Evolutionary conservation across 2,797 vertebrate genomes (phyloP).

Genomic region (Paramormyrops hopkinsi): DNA sequence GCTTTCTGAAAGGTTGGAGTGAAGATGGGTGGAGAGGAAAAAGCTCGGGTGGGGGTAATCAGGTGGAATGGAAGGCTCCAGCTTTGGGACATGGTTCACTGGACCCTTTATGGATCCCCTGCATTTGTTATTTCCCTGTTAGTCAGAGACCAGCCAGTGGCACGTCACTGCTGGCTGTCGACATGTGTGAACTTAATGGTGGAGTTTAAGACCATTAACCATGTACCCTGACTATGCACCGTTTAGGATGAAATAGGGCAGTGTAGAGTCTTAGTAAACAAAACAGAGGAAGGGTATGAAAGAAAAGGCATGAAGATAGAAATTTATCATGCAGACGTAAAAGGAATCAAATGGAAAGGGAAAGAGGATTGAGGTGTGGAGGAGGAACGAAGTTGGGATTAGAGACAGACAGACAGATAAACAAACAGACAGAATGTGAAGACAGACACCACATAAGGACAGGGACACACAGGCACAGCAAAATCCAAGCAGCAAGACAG

Average conservation of each 20-base stretch:
- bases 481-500: slow-evolving; percentile 64
- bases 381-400: slow-evolving; percentile 52
- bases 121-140: background rate
- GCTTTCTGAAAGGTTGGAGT: slow-evolving; percentile 50
- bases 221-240: background rate
- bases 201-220: background rate
- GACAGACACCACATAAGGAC: slow-evolving; percentile 36
- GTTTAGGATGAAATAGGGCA: slow-evolving; percentile 4
- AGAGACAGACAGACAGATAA: slow-evolving; percentile 39
- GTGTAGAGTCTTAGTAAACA: background rate
- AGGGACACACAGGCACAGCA: slow-evolving; percentile 42
- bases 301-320: background rate
- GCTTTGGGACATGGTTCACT: background rate
- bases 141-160: background rate
- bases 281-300: background rate
- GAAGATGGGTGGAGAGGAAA: slow-evolving; percentile 26
- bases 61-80: background rate
- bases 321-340: background rate
- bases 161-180: background rate
- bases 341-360: slow-evolving; percentile 17
- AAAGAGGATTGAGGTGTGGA: slow-evolving; percentile 24
- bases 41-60: slow-evolving; percentile 34
- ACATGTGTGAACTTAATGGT: slow-evolving; percentile 4
- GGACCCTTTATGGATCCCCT: slow-evolving; percentile 13
- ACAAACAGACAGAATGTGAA: slow-evolving; percentile 21